Base-by-base conservation (phyloP, 1,140 invertebrate species). In the Rhagoletis pomonella region DNA sequence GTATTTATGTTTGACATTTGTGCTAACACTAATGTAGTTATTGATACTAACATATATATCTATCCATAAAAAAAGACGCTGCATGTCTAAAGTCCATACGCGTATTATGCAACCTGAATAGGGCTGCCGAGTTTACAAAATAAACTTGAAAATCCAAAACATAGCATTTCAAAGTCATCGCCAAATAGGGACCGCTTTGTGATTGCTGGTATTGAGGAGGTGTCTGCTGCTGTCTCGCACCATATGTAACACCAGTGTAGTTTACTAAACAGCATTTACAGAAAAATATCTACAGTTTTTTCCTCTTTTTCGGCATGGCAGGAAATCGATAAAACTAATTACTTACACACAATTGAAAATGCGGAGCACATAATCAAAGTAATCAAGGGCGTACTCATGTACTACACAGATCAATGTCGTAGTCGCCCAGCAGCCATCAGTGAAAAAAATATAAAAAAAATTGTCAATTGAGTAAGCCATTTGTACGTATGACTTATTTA, bases 241-340 rank as follows among this genome's bases (percentile, higher is more conserved):
- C 39, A 44, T 73, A 42, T 62, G 60, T 17, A 47, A 55, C 5
- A 7, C 5, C 50, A 2, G 50, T 55, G 5, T 10, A 55, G 50
- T 7, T 55, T 55, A 55, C 50, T 7, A 55, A 55, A 10, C 2
- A 7, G 50, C 50, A 55, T 55, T 7, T 55, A 55, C 50, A 55
- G 50, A 55, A 55, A 55, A 55, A 55, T 55, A 2, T 55, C 10
- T 55, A 55, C 10, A 10, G 5, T 55, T 55, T 55, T 55, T 44
- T 47, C 42, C 44, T 39, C 42, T 55, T 55, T 55, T 44, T 47
- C 42, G 44, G 67, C 42, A 14, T 73, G 67, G 67, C 67, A 47
- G 67, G 67, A 73, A 73, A 73, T 73, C 67, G 67, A 73, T 73
- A 73, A 73, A 73, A 73, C 67, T 73, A 73, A 73, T 73, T 73